A percentile compares a stretch with the other conserved stretches of the same genome.
These are phyloP conservation scores for Encarsia formosa DNA, from an alignment of 2,888 invertebrate species.

Conservation along the genomic window DNA sequence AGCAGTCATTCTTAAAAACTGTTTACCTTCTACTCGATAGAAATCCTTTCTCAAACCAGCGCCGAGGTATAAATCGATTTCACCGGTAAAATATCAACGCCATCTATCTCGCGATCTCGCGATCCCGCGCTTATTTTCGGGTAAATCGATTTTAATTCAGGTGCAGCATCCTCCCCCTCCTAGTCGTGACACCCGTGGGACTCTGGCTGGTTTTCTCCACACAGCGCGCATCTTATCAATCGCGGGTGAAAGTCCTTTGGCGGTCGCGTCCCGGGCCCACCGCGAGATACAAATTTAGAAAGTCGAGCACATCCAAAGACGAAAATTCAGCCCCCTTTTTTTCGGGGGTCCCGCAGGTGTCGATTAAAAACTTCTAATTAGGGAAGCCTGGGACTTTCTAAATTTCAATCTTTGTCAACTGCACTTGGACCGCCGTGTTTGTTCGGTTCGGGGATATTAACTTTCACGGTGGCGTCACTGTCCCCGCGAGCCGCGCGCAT, in stretches of 20 bases:
- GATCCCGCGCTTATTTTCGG: neutral
- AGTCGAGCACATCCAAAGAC: slow-evolving; percentile 40
- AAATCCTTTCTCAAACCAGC: too few species aligned
- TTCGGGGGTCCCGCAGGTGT: too few species aligned
- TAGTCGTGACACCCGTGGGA: slow-evolving; percentile 12
- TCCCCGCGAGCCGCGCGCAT: too few species aligned
- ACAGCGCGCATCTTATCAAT: slow-evolving; percentile 27
- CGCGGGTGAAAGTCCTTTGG: slow-evolving; percentile 46
- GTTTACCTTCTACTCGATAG: too few species aligned
- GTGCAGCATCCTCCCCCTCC: too few species aligned
- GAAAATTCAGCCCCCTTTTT: slow-evolving; percentile 4
- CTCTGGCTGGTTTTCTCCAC: slow-evolving; percentile 9
- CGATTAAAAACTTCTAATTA: too few species aligned
- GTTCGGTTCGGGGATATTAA: neutral
- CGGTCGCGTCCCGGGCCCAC: slow-evolving; percentile 15
- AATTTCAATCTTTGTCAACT: neutral
- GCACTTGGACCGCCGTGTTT: neutral
- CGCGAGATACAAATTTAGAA: slow-evolving; percentile 47
- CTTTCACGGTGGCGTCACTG: neutral
- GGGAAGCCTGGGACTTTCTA: neutral
- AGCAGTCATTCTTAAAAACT: too few species aligned
- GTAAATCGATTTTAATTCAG: too few species aligned
- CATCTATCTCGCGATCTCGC: neutral
- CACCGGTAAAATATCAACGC: too few species aligned
- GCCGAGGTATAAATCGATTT: too few species aligned